Percentiles rank a stretch among this genome's conserved stretches.
Evolutionary conservation across 2,888 invertebrate genomes (phyloP).

Genomic region (Sminthurides aquaticus): DNA sequence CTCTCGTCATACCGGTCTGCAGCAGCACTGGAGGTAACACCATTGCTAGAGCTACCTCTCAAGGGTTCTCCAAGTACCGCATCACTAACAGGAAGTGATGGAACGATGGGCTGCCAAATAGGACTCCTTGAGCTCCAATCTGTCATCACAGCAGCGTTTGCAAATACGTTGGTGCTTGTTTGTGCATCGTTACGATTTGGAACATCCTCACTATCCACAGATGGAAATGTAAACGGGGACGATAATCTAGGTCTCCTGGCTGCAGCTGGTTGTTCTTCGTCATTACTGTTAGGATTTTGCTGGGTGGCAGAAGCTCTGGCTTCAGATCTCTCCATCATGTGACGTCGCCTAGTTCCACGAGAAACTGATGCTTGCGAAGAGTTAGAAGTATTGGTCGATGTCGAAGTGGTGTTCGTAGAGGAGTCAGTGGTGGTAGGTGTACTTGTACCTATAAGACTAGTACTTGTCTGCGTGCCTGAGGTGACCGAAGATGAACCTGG

Average conservation of each 20-base stretch:
- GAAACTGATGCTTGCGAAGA: not conserved
- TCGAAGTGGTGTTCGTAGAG: not conserved
- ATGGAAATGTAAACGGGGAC: not conserved
- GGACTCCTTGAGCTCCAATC: no score
- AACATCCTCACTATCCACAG: not conserved
- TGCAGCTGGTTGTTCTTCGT: not conserved
- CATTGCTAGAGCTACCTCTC: no score
- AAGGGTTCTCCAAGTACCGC: no score
- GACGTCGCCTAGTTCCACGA: not conserved
- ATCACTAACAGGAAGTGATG: no score
- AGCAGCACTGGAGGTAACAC: not conserved
- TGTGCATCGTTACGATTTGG: not conserved
- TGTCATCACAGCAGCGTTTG: not conserved
- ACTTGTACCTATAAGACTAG: conserved; percentile 3
- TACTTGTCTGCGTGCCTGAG: conserved; percentile 33
- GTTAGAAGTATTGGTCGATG: not conserved
- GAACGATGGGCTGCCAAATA: no score
- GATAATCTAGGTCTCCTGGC: not conserved
- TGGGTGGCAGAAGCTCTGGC: not conserved
- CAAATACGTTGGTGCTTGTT: not conserved
- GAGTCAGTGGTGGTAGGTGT: not conserved
- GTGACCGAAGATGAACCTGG: conserved; percentile 22
- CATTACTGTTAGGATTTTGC: no score
- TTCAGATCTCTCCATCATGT: not conserved
- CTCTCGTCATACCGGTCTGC: not conserved